Conservation (phyloP, 2,113 vertebrate genomes). For the Brachyistius frenatus region DNA sequence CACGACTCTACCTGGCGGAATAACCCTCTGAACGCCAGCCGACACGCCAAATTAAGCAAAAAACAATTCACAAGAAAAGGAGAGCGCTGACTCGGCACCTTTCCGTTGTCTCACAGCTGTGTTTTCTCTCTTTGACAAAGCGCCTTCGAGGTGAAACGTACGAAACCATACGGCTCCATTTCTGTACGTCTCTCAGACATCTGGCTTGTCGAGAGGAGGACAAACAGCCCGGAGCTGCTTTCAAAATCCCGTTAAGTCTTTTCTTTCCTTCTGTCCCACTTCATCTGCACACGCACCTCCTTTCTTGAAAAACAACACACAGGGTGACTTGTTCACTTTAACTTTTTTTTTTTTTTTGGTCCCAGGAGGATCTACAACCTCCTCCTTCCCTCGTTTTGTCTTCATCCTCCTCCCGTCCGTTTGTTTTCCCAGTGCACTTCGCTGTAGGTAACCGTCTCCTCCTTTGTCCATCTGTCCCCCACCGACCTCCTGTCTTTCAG, state of each 20-base stretch:
- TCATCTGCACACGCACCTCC: conserved; percentile 32
- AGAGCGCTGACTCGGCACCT: conserved; percentile 15
- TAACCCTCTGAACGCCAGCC: conserved; percentile 10
- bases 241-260: conserved; percentile 28
- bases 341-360: background rate
- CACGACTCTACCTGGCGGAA: conserved; percentile 40
- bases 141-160: conserved; percentile 15
- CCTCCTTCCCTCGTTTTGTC: background rate
- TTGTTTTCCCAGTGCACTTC: background rate
- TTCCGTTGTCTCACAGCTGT: conserved; percentile 19
- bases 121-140: background rate
- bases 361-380: background rate
- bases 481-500: background rate
- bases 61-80: conserved; percentile 6
- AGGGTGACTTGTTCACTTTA: background rate
- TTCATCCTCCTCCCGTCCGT: conserved; percentile 5
- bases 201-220: conserved; percentile 55
- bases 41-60: background rate
- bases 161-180: conserved; percentile 35
- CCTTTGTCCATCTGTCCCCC: conserved; percentile 11
- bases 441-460: conserved; percentile 1
- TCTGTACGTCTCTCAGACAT: conserved; percentile 43
- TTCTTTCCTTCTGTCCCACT: conserved; percentile 28
- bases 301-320: background rate
- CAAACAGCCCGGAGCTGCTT: conserved; percentile 51